Evolutionary conservation across 1,140 invertebrate genomes (phyloP), one percentile per base, ranked within the genome.

Genomic region (Araneus ventricosus): DNA sequence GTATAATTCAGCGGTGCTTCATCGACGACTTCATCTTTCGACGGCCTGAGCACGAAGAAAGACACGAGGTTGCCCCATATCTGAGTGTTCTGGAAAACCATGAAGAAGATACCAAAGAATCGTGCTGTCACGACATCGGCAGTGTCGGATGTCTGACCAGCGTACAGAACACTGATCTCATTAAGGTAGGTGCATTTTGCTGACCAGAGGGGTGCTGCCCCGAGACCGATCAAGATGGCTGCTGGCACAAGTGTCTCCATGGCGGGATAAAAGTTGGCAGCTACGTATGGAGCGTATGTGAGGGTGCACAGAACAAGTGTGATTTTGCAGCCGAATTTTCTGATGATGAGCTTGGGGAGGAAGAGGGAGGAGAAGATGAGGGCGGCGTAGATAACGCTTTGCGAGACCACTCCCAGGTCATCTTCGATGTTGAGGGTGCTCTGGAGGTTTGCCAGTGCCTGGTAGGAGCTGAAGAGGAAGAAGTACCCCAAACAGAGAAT

Each of bases 21-120:
- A 7, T 30, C 45, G 4, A 22, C 22, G 1, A 7, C 0, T 34
- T 75, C 67, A 84, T 94, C 84, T 94, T 4, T n/a, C 14, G 59
- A 67, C 0, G 88, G 95, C 57, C 92, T 95, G 34, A 94, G 63
- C 63, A 94, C 89, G 27, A 90, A 88, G 59, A 57, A 99, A n/a
- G 98, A 99, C 94, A 99, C 98, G 57, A 99, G 96, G 96, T 99
- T 99, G 95, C 99, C 99, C 98, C 98, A 98, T 14, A 99, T 97
- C 95, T 99, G 98, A 90, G 98, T 98, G 0, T 98, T 98, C 95
- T 99, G 99, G 97, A 99, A 99, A 91, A 98, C 97, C 93, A 99
- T 97, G 96, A 99, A 99, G 97, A 99, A 99, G 96, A 99, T 98
- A 37, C 99, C 99, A 95, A 99, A 99, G 96, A 99, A 99, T 94